Conservation (phyloP, 2,113 vertebrate species). For the Acrocephalus arundinaceus region DNA sequence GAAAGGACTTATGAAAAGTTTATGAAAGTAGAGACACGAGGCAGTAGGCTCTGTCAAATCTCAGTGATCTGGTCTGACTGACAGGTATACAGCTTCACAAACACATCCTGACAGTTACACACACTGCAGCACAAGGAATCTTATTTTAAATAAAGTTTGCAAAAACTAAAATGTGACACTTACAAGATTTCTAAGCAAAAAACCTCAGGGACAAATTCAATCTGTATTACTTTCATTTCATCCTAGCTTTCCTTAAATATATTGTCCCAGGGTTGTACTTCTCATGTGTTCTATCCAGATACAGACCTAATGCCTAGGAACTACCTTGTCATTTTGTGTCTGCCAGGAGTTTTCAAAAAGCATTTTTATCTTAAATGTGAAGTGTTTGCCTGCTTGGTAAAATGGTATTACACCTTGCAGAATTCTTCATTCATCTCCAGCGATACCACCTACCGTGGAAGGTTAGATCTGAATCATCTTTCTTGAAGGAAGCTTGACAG, state of each 20-base stretch:
- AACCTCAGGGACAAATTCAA: conserved; percentile 17
- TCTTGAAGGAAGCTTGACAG: conserved; percentile 18
- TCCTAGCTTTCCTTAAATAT: neutral
- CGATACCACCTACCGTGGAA: conserved; percentile 4
- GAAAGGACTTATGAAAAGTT: conserved; percentile 24
- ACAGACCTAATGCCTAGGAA: neutral
- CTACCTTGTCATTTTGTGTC: neutral
- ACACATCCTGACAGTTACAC: conserved; percentile 17
- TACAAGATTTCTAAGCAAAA: conserved; percentile 18
- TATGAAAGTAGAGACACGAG: neutral
- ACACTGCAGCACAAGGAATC: neutral
- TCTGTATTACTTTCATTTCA: neutral
- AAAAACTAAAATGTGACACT: conserved; percentile 34
- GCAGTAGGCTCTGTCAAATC: conserved; percentile 6
- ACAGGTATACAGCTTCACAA: conserved; percentile 19
- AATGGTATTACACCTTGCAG: conserved; percentile 6
- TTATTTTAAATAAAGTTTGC: neutral
- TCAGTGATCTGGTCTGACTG: neutral
- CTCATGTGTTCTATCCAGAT: neutral
- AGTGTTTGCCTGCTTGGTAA: neutral
- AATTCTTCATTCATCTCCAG: conserved; percentile 42
- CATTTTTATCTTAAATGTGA: conserved; percentile 22
- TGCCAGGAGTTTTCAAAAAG: conserved; percentile 18
- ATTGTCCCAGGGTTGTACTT: neutral
- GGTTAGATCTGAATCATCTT: conserved; percentile 40